Evolutionary conservation across 2,797 vertebrate genomes (phyloP), one percentile per base, ranked within the genome.

Genomic region (Sebastes steindachneri): DNA sequence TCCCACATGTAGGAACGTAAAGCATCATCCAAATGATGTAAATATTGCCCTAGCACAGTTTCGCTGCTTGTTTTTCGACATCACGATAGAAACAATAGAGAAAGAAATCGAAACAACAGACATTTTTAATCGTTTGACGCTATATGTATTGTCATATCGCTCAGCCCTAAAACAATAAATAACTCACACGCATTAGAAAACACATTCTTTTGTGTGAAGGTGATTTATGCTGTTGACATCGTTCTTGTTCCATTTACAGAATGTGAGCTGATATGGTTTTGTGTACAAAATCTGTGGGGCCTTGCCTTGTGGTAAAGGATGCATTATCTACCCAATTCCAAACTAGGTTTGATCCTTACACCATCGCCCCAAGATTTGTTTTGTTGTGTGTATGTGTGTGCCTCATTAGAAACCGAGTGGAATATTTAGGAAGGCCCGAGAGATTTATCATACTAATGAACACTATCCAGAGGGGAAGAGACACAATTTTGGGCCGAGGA

Each of bases 401-500:
- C 69, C 82, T 86, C 82, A 88, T 88, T 89, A 92, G 73, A 89
- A 88, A 84, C 57, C 57, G 68, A 89, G 74, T 53, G 11, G 81
- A 91, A 90, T 92, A 89, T 89, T 91, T 88, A 76, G 80, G 60
- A 80, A 71, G 48, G 63, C 83, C 83, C 12, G 8, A 63, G 79
- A 91, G 82, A 92, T 93, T 83, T 83, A 88, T 93, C 80, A 90
- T 86, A 84, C 68, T 87, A 90, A 92, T 93, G 86, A 91, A 88
- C 75, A 79, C 74, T 80, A 83, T 90, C 84, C 82, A 73, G 73
- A 82, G 71, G 85, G 75, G 33, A 80, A 77, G 72, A 86, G 58
- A 75, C 55, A 73, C 66, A 72, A 37, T 88, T 89, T 87, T 58
- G 19, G 68, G 57, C 31, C 14, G n/a, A 60, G 26, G 29, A 84